Evolutionary conservation across 2,113 vertebrate species (phyloP).

Genomic region (Salvelinus sp.): DNA sequence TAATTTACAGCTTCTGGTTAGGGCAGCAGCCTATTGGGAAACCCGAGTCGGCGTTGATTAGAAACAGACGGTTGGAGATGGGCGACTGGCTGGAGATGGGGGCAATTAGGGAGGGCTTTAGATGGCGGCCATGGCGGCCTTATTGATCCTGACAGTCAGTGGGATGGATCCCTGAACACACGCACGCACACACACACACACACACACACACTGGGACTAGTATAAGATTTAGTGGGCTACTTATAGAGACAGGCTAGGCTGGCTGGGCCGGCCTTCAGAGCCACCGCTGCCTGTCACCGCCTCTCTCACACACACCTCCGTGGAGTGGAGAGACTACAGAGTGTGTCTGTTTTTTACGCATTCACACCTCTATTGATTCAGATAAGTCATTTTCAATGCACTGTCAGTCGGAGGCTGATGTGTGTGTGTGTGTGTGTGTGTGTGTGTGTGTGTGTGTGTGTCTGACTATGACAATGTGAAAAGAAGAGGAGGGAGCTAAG

Average conservation of each 20-base stretch:
- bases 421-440: neutral
- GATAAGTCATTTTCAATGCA: conserved; percentile 26
- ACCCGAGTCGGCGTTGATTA: too few species aligned
- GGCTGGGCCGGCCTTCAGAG: too few species aligned
- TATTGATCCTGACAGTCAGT: conserved; percentile 70
- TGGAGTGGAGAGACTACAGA: too few species aligned
- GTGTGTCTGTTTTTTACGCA: conserved; percentile 11
- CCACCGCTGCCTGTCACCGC: neutral
- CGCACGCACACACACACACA: too few species aligned
- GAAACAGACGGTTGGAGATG: too few species aligned
- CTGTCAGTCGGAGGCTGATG: neutral
- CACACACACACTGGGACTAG: neutral
- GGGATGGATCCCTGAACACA: conserved; percentile 13
- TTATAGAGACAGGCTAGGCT: neutral
- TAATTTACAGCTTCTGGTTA: too few species aligned
- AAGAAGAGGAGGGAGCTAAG: conserved; percentile 39
- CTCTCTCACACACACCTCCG: neutral
- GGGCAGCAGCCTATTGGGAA: too few species aligned
- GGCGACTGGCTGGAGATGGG: conserved; percentile 42
- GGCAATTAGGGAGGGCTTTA: conserved; percentile 61
- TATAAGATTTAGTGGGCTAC: neutral
- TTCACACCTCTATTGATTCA: conserved; percentile 36
- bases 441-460: neutral
- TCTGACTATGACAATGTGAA: neutral
- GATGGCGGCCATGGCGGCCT: conserved; percentile 32